A percentile compares a stretch with the other conserved stretches of the same genome.
These are phyloP conservation scores for Trypoxylon attenuatum DNA, from an alignment of 2,888 invertebrate species.

Conservation along the genomic window DNA sequence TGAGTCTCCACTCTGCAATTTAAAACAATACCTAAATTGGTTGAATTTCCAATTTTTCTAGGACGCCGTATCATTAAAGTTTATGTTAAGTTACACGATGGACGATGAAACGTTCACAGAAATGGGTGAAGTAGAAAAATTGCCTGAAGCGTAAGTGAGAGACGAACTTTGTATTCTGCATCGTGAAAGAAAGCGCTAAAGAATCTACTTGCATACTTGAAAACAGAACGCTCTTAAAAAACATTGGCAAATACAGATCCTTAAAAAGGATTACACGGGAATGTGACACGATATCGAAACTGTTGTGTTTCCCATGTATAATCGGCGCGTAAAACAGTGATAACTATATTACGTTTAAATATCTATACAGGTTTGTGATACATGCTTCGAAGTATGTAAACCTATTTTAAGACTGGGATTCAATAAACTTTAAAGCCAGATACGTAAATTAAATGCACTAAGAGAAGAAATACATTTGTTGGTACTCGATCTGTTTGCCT, in stretches of 20 bases:
- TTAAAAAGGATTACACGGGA: background rate
- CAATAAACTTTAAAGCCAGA: background rate
- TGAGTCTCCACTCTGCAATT: background rate
- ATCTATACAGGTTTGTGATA: conserved; percentile 38
- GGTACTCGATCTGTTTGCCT: no score
- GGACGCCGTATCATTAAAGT: conserved; percentile 80
- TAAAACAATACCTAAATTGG: no score
- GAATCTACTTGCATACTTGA: conserved; percentile 1
- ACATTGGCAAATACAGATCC: background rate
- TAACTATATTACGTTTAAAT: conserved; percentile 16
- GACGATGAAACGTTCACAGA: conserved; percentile 86
- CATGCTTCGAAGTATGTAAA: conserved; percentile 38
- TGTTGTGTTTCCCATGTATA: conserved; percentile 7
- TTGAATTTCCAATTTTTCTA: conserved; percentile 45
- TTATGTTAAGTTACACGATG: conserved; percentile 85
- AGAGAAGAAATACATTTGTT: no score
- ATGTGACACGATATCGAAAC: background rate
- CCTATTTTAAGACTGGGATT: conserved; percentile 52
- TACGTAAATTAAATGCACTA: no score
- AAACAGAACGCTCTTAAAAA: background rate
- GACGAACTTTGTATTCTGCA: conserved; percentile 15
- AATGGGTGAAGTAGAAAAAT: conserved; percentile 82
- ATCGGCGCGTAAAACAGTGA: conserved; percentile 3
- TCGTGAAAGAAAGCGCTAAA: background rate
- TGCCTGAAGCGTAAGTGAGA: conserved; percentile 73